Conservation (phyloP, 2,888 invertebrate species). For the Diarsia dahlii region DNA sequence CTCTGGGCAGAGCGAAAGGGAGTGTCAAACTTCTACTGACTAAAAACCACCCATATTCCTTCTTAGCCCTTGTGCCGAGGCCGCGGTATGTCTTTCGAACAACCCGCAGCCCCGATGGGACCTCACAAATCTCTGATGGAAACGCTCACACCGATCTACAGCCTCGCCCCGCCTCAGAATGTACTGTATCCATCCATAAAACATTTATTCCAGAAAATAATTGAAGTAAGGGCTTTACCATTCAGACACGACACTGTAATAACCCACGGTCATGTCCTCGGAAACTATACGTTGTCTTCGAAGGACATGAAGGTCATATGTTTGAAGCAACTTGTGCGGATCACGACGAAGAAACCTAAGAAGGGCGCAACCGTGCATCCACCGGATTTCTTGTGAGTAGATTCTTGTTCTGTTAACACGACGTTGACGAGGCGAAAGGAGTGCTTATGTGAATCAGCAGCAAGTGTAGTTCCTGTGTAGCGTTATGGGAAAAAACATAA, state of each 20-base stretch:
- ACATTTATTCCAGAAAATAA: conserved; percentile 21
- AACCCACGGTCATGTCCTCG: conserved; percentile 41
- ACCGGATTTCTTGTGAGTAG: conserved; percentile 30
- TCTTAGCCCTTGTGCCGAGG: too few relatives aligned
- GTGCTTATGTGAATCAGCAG: background rate
- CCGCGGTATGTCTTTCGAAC: too few relatives aligned
- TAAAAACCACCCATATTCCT: too few relatives aligned
- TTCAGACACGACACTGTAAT: conserved; percentile 18
- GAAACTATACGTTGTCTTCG: conserved; percentile 12
- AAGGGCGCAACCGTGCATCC: fast-evolving
- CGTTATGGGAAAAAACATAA: background rate
- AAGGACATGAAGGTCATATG: conserved; percentile 28
- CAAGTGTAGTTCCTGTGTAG: background rate
- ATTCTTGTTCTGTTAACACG: background rate
- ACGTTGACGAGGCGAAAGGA: background rate
- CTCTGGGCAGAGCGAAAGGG: too few relatives aligned
- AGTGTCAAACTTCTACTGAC: too few relatives aligned
- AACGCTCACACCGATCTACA: too few relatives aligned
- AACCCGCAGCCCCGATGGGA: too few relatives aligned
- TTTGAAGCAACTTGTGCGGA: conserved; percentile 20
- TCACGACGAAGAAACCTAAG: conserved; percentile 1
- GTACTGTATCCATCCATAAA: too few relatives aligned
- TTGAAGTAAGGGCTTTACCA: conserved; percentile 15
- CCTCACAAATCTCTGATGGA: too few relatives aligned
- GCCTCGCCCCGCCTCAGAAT: too few relatives aligned